Percentiles rank a stretch among this genome's conserved stretches.
phyloP scores from a whole-genome alignment of 2,888 invertebrate species.

The Nephrocerus scutellatus region DNA sequence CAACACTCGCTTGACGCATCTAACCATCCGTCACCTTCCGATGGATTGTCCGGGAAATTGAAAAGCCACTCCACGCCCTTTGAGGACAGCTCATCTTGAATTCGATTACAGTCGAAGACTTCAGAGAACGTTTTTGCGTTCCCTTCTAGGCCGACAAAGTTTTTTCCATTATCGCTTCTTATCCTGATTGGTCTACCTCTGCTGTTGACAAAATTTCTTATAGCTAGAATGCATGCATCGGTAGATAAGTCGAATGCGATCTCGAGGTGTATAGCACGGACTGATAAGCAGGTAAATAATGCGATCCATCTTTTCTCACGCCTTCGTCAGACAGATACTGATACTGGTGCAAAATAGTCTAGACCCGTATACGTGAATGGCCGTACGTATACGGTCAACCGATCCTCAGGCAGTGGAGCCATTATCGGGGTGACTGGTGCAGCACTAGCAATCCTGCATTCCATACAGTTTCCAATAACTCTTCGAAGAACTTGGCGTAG shows the following conservation, averaged over 20 bases:
- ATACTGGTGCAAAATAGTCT: slow-evolving; percentile 14
- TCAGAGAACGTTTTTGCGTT: slow-evolving; percentile 3
- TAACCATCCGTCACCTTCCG: slow-evolving; percentile 11
- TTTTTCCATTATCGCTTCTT: slow-evolving; percentile 17
- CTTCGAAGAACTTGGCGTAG: slow-evolving; percentile 11
- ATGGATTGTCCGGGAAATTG: slow-evolving; percentile 8
- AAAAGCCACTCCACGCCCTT: slow-evolving; percentile 12
- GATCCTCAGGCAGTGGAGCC: slow-evolving; percentile 11
- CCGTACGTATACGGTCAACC: neutral
- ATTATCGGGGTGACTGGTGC: slow-evolving; percentile 19
- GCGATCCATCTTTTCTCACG: slow-evolving; percentile 14
- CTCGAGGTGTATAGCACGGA: slow-evolving; percentile 16
- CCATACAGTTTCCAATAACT: slow-evolving; percentile 7
- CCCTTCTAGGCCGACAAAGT: slow-evolving; percentile 13
- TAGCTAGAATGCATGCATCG: slow-evolving; percentile 19
- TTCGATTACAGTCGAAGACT: slow-evolving; percentile 3
- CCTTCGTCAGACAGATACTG: slow-evolving; percentile 10
- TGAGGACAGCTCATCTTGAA: slow-evolving; percentile 5
- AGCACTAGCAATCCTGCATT: slow-evolving; percentile 10
- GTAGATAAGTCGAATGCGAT: slow-evolving; percentile 18
- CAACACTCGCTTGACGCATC: slow-evolving; percentile 6
- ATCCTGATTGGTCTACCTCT: slow-evolving; percentile 15
- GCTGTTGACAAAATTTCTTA: slow-evolving; percentile 22
- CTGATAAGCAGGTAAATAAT: slow-evolving; percentile 13
- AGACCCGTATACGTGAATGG: slow-evolving; percentile 20